Evolutionary conservation across 2,888 invertebrate species (phyloP).

Genomic region (Lottia gigantea): DNA sequence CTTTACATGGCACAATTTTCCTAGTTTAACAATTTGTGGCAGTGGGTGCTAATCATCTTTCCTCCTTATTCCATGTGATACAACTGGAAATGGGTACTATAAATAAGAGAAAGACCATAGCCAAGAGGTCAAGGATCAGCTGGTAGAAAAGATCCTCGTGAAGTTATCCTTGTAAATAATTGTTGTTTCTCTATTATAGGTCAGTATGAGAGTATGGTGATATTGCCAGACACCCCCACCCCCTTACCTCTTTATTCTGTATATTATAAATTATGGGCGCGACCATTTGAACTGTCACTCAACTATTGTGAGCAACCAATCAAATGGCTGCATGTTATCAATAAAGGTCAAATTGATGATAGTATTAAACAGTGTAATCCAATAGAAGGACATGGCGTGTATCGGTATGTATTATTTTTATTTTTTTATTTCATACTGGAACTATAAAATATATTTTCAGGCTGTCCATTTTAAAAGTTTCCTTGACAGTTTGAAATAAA

Average conservation of each 20-base stretch:
- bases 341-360: conserved; percentile 68
- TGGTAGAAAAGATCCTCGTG: no score
- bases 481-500: no score
- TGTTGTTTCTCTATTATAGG: conserved; percentile 21
- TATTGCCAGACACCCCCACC: conserved; percentile 58
- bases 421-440: no score
- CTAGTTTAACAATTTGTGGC: no score
- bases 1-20: no score
- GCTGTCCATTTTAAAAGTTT: no score
- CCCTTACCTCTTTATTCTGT: conserved; percentile 84
- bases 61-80: no score
- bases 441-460: no score
- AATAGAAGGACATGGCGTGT: conserved; percentile 21
- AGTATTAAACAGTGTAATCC: conserved; percentile 64
- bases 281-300: conserved; percentile 74
- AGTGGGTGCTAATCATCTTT: no score
- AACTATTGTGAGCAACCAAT: conserved; percentile 73
- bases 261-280: conserved; percentile 79
- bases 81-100: no score
- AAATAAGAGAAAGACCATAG: no score
- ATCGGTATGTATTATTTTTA: conserved; percentile 20
- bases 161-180: background rate
- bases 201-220: conserved; percentile 28
- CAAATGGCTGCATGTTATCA: conserved; percentile 75
- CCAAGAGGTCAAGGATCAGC: no score